These are phyloP conservation scores for Zootoca vivipara DNA, from an alignment of 2,113 vertebrate genomes.

Conservation along the genomic window DNA sequence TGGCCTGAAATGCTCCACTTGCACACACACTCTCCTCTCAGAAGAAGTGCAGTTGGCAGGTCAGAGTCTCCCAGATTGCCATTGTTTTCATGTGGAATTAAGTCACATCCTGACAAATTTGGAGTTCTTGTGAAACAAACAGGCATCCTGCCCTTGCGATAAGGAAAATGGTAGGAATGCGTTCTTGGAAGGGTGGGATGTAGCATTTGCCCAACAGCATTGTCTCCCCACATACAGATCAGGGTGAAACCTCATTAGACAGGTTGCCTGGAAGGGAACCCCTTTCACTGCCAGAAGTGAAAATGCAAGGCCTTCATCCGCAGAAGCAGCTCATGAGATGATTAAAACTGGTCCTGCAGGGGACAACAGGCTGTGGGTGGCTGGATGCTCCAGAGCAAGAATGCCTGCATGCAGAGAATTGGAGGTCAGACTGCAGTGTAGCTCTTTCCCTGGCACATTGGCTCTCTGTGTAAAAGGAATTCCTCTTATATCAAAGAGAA, in stretches of 20 bases:
- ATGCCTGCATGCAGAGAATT: neutral
- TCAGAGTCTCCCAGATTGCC: too few relatives aligned
- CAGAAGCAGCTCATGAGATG: neutral
- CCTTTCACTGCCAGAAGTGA: neutral
- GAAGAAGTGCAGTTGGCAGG: neutral
- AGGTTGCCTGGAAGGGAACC: too few relatives aligned
- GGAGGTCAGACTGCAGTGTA: neutral
- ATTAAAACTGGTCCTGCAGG: neutral
- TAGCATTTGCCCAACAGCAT: too few relatives aligned
- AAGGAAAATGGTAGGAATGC: too few relatives aligned
- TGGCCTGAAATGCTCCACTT: neutral
- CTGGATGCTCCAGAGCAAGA: neutral
- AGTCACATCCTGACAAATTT: too few relatives aligned
- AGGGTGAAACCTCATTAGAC: too few relatives aligned
- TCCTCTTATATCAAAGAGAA: neutral
- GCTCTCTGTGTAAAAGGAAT: neutral
- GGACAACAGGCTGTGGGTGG: neutral
- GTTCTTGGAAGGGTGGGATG: too few relatives aligned
- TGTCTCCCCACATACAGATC: too few relatives aligned
- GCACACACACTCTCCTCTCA: neutral
- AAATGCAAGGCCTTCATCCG: neutral
- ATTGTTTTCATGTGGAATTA: too few relatives aligned
- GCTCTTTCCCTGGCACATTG: neutral
- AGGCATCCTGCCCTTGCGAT: too few relatives aligned
- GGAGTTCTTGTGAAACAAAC: too few relatives aligned